These are phyloP conservation scores for Anarrhichthys ocellatus DNA, from an alignment of 2,113 vertebrate species.

Conservation along the genomic window DNA sequence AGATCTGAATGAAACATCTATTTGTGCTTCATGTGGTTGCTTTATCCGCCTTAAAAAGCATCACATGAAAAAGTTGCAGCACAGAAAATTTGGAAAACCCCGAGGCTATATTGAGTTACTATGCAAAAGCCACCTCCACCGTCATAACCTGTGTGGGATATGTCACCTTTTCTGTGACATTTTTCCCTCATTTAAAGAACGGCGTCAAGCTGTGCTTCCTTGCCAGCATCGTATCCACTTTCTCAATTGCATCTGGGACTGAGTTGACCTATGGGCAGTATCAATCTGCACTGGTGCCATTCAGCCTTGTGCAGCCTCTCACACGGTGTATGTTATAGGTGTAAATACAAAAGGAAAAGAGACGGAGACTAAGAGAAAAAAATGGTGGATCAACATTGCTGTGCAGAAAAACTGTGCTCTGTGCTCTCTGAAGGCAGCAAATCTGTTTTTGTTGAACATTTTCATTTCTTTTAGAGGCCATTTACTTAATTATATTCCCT, in stretches of 20 bases:
- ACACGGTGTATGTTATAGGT: constrained; percentile 24
- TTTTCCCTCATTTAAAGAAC: constrained; percentile 55
- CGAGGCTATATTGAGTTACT: constrained; percentile 21
- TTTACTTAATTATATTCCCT: constrained; percentile 69
- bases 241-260: constrained; percentile 61
- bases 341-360: constrained; percentile 24
- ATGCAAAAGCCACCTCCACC: constrained; percentile 39
- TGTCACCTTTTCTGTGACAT: constrained; percentile 60
- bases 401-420: constrained; percentile 23
- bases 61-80: constrained; percentile 19
- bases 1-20: constrained; percentile 33
- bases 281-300: constrained; percentile 53
- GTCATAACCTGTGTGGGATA: constrained; percentile 43
- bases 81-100: constrained; percentile 28
- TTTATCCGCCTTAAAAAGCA: constrained; percentile 18
- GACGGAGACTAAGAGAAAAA: background rate
- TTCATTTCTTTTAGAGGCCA: constrained; percentile 60
- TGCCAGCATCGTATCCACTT: constrained; percentile 43
- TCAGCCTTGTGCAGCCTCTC: constrained; percentile 22
- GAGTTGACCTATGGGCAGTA: constrained; percentile 59
- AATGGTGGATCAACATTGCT: constrained; percentile 7
- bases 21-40: constrained; percentile 32
- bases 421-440: constrained; percentile 7
- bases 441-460: constrained; percentile 49
- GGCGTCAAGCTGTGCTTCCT: constrained; percentile 49